Percentiles rank a stretch among this genome's conserved stretches.
These are phyloP conservation scores for Drosophila fuyamai DNA, from an alignment of 1,140 invertebrate genomes.

Conservation along the genomic window DNA sequence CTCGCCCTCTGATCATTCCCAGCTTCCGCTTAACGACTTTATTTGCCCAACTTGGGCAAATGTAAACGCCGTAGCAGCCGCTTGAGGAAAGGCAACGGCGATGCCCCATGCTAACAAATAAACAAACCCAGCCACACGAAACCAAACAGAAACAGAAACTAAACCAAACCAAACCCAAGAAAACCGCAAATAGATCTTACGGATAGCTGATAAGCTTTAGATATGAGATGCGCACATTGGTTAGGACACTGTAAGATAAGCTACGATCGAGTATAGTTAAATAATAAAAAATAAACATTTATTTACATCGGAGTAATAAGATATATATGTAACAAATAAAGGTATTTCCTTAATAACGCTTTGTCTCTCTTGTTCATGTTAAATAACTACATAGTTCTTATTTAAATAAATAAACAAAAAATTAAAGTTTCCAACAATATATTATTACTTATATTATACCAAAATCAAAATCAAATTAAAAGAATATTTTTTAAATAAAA, in stretches of 20 bases:
- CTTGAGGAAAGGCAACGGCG: slow-evolving; percentile 16
- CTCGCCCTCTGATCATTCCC: slow-evolving; percentile 16
- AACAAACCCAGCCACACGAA: slow-evolving; percentile 54
- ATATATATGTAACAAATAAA: too few relatives aligned
- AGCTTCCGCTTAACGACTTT: slow-evolving; percentile 68
- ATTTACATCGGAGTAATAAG: too few relatives aligned
- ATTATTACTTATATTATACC: too few relatives aligned
- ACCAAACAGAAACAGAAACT: slow-evolving; percentile 42
- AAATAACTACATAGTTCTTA: too few relatives aligned
- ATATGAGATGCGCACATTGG: slow-evolving; percentile 22
- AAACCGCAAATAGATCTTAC: slow-evolving; percentile 79
- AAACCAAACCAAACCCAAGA: slow-evolving; percentile 47
- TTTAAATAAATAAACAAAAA: neutral
- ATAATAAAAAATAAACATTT: neutral
- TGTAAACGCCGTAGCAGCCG: slow-evolving; percentile 57
- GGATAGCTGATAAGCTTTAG: slow-evolving; percentile 53
- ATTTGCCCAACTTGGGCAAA: slow-evolving; percentile 75
- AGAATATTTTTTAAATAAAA: too few relatives aligned
- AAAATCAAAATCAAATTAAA: too few relatives aligned
- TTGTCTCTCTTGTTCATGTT: too few relatives aligned
- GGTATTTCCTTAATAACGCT: too few relatives aligned
- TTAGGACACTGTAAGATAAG: neutral
- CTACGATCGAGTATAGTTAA: neutral
- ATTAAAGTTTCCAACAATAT: too few relatives aligned
- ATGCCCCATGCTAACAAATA: slow-evolving; percentile 45